Percentiles rank a stretch among this genome's conserved stretches.
Conservation (phyloP, 1,140 invertebrate species). For the Aricia agestis region DNA sequence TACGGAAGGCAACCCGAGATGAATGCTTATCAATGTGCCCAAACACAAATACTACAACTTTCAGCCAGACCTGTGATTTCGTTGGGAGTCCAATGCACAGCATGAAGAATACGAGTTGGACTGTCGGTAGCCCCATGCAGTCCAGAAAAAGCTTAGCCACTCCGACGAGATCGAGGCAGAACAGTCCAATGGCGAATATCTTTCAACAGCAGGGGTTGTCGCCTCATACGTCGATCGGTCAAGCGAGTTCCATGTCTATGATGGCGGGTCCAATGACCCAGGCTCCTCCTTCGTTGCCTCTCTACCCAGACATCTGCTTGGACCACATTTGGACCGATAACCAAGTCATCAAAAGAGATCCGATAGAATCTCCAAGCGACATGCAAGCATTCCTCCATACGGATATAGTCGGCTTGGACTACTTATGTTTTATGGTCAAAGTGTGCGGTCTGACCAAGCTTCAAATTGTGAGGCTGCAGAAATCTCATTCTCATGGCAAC, state of each 20-base stretch:
- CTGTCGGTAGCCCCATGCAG: conserved; percentile 58
- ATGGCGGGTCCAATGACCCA: conserved; percentile 50
- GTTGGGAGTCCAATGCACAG: conserved; percentile 56
- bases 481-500: conserved; percentile 79
- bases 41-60: conserved; percentile 66
- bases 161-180: conserved; percentile 72
- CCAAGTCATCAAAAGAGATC: conserved; percentile 74
- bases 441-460: conserved; percentile 78
- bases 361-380: conserved; percentile 75
- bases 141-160: conserved; percentile 46
- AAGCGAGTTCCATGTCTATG: conserved; percentile 68
- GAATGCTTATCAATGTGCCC: conserved; percentile 80
- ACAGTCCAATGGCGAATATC: conserved; percentile 79
- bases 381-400: conserved; percentile 87
- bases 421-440: conserved; percentile 88
- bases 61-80: conserved; percentile 73
- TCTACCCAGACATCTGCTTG: conserved; percentile 90
- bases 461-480: conserved; percentile 85
- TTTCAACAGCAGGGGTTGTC: conserved; percentile 70
- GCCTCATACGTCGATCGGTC: conserved; percentile 67
- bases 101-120: conserved; percentile 53
- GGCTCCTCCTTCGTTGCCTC: conserved; percentile 78
- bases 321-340: conserved; percentile 93
- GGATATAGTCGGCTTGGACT: conserved; percentile 89
- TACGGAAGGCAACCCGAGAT: conserved; percentile 85